phyloP scores from a whole-genome alignment of 2,888 invertebrate genomes.

The Osedax frankpressi region DNA sequence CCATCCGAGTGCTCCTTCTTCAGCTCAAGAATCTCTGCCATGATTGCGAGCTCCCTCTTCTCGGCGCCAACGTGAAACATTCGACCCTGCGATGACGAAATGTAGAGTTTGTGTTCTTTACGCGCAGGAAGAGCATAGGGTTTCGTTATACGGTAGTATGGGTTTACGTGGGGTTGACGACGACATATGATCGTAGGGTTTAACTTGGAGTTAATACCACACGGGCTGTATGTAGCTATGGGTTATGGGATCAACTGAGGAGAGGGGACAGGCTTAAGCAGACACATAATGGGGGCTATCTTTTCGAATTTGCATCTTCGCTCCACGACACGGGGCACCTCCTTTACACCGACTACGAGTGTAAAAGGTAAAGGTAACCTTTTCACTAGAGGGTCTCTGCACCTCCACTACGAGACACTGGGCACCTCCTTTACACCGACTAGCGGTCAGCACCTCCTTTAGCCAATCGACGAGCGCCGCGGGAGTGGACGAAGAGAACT shows the following conservation, averaged over 20 bases:
- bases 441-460: background rate
- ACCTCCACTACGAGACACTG: background rate
- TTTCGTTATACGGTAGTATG: no score
- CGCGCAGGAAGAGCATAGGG: no score
- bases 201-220: no score
- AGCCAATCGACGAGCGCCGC: background rate
- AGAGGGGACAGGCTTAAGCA: background rate
- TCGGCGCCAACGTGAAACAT: background rate
- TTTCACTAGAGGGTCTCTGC: background rate
- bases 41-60: slow-evolving; percentile 31
- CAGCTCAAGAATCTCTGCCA: slow-evolving; percentile 40
- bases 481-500: background rate
- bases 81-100: background rate
- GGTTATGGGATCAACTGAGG: background rate
- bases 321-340: background rate
- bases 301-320: background rate
- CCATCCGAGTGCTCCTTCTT: slow-evolving; percentile 38
- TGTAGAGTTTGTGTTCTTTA: no score
- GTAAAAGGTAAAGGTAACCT: background rate
- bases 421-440: background rate
- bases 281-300: no score
- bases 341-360: background rate
- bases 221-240: background rate
- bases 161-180: no score
- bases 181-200: no score